phyloP scores from a whole-genome alignment of 2,113 vertebrate species.

The Felis catus region F.catus_Fca126_mat1.0 CM031412.1:116561001-116561500 shows the following conservation, averaged over 20 bases:
- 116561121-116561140: neutral
- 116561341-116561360: neutral
- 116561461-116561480: conserved; percentile 31
- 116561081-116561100: conserved; percentile 87
- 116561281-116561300: conserved; percentile 7
- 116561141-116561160: neutral
- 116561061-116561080: conserved; percentile 97
- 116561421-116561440: neutral
- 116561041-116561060: conserved; percentile 99
- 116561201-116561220: neutral
- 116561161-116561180: neutral
- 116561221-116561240: neutral
- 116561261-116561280: neutral
- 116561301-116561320: neutral
- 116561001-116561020: conserved; percentile 98
- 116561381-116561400: conserved; percentile 35
- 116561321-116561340: neutral
- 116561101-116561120: neutral
- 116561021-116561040: conserved; percentile 99
- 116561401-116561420: conserved; percentile 12
- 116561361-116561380: neutral
- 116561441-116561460: neutral
- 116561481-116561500: neutral
- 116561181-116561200: neutral
- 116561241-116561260: neutral